Evolutionary conservation across 2,113 vertebrate genomes (phyloP).

Genomic region (Silurus glanis): DNA sequence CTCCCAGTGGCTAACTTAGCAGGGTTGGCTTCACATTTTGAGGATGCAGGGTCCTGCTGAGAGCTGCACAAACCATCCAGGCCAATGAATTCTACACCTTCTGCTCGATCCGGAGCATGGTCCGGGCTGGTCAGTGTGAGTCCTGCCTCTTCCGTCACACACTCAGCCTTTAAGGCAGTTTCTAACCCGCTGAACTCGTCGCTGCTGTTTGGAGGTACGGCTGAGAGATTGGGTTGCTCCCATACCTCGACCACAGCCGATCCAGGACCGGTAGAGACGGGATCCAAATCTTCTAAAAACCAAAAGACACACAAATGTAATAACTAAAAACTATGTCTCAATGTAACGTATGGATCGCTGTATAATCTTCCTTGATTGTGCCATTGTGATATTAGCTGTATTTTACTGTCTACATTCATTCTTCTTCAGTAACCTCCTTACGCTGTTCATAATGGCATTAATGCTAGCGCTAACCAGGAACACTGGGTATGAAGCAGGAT

Average conservation of each 20-base stretch:
- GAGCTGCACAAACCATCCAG: slow-evolving; percentile 72
- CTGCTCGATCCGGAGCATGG: not conserved
- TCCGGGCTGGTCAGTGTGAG: slow-evolving; percentile 42
- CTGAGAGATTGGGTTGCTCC: slow-evolving; percentile 56
- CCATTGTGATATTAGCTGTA: not conserved
- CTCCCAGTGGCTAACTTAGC: slow-evolving; percentile 59
- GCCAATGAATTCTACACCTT: slow-evolving; percentile 69
- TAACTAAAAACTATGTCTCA: not conserved
- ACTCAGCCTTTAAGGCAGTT: slow-evolving; percentile 70
- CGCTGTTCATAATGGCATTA: not conserved
- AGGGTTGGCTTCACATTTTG: slow-evolving; percentile 45
- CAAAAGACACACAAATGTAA: not conserved
- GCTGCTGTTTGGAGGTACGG: slow-evolving; percentile 64
- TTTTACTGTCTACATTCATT: not conserved
- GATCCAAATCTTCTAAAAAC: slow-evolving; percentile 60
- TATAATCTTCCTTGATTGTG: not conserved
- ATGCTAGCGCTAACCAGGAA: not conserved
- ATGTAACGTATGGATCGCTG: too few relatives aligned
- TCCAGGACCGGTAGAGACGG: slow-evolving; percentile 25
- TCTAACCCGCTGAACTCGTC: slow-evolving; percentile 73
- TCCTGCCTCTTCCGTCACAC: slow-evolving; percentile 63
- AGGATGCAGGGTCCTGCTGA: slow-evolving; percentile 62
- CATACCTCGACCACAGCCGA: slow-evolving; percentile 56
- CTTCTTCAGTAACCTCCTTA: not conserved
- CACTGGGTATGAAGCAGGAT: not conserved